Evolutionary conservation across 2,113 vertebrate genomes (phyloP).

Genomic region (Sclerurus mexicanus): DNA sequence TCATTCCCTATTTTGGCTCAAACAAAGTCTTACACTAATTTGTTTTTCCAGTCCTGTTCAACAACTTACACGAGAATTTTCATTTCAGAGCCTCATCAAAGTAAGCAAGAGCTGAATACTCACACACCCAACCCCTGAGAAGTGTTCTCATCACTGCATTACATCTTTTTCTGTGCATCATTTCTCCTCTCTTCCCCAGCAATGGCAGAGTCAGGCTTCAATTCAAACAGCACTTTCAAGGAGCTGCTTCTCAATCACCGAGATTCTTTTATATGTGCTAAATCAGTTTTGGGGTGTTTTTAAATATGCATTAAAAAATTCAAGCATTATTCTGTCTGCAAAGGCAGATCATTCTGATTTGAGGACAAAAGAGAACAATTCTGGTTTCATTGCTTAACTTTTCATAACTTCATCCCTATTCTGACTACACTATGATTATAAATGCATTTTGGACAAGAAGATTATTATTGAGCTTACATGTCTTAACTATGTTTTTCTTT

Average conservation of each 20-base stretch:
- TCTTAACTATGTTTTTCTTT: slow-evolving; percentile 30
- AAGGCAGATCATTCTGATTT: not conserved
- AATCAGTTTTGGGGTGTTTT: not conserved
- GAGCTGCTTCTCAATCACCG: not conserved
- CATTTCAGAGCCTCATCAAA: not conserved
- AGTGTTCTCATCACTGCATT: not conserved
- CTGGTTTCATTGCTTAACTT: not conserved
- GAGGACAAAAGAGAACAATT: not conserved
- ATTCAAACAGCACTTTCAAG: not conserved
- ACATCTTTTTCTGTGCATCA: not conserved
- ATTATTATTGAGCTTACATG: not conserved
- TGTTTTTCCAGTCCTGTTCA: not conserved
- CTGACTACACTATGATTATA: not conserved
- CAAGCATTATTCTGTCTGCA: not conserved
- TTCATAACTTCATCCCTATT: not conserved
- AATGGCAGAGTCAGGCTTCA: not conserved
- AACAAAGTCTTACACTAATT: not conserved
- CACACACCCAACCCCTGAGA: not conserved
- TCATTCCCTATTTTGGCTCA: not conserved
- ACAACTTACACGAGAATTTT: not conserved
- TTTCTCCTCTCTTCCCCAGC: not conserved
- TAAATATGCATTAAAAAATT: not conserved
- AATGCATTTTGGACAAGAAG: not conserved
- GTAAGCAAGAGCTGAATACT: not conserved
- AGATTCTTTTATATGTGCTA: not conserved